phyloP scores from a whole-genome alignment of 2,888 invertebrate genomes.

The Elaeidobius kamerunicus region DNA sequence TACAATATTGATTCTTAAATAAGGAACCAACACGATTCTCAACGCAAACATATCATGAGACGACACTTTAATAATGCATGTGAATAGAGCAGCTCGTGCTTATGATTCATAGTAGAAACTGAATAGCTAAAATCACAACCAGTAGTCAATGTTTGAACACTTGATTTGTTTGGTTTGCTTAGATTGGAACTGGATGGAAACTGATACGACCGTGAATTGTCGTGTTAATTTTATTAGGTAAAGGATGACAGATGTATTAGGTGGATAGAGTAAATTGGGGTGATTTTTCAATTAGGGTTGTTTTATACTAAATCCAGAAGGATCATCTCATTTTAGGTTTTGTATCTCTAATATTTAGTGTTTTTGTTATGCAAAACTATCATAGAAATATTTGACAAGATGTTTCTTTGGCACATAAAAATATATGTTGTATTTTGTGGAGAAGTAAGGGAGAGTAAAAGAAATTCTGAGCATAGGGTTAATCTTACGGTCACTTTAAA shows the following conservation, averaged over 20 bases:
- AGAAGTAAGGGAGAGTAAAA: no score
- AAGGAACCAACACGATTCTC: conserved; percentile 1
- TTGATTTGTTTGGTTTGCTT: conserved; percentile 41
- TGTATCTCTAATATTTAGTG: no score
- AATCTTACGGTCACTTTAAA: no score
- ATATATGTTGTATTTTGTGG: no score
- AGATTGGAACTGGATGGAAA: conserved; percentile 19
- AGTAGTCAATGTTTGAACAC: conserved; percentile 40
- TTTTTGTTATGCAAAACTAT: no score
- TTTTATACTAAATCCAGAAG: no score
- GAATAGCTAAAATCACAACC: conserved; percentile 38
- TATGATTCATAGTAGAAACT: conserved; percentile 41
- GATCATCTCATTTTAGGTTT: no score
- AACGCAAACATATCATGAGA: conserved; percentile 35
- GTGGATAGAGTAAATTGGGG: no score
- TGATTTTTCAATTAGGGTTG: no score
- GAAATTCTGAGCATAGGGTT: no score
- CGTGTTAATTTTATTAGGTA: conserved; percentile 24
- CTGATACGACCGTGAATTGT: conserved; percentile 15
- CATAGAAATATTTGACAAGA: no score
- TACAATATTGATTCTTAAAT: neutral
- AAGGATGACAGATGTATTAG: conserved; percentile 13
- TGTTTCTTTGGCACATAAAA: no score
- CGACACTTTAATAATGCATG: conserved; percentile 43
- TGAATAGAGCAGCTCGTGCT: conserved; percentile 28